These are phyloP conservation scores for Eilema depressum DNA, from an alignment of 2,888 invertebrate species.

Conservation along the genomic window DNA sequence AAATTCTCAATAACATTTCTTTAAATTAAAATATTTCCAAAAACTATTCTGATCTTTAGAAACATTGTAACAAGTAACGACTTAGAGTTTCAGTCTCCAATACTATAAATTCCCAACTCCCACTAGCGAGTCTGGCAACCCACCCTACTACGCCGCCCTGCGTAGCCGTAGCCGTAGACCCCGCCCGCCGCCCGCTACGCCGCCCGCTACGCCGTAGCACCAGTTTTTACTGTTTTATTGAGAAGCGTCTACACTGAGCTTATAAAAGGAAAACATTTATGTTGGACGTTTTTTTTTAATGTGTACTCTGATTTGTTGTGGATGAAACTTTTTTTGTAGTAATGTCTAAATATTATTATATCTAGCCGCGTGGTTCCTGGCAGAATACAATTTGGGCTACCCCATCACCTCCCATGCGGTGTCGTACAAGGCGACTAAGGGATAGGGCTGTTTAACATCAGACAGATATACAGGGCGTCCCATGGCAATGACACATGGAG, in stretches of 20 bases:
- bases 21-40: too few species aligned
- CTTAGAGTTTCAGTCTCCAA: neutral
- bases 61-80: neutral
- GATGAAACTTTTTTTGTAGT: too few species aligned
- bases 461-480: too few species aligned
- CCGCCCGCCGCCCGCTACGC: constrained; percentile 68
- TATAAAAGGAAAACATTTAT: neutral
- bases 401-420: too few species aligned
- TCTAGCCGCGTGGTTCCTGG: too few species aligned
- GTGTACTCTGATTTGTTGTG: too few species aligned
- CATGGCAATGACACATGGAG: too few species aligned
- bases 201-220: constrained; percentile 33
- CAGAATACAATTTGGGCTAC: too few species aligned
- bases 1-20: too few species aligned
- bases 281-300: neutral
- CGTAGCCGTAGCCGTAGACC: constrained; percentile 68
- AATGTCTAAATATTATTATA: too few species aligned
- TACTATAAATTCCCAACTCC: constrained; percentile 15
- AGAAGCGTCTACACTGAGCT: constrained; percentile 9
- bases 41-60: neutral
- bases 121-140: constrained; percentile 51
- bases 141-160: constrained; percentile 71
- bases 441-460: too few species aligned
- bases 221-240: constrained; percentile 30
- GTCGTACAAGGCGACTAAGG: too few species aligned